Conservation (phyloP, 2,113 vertebrate genomes). For the Chlorodrepanis virens region DNA sequence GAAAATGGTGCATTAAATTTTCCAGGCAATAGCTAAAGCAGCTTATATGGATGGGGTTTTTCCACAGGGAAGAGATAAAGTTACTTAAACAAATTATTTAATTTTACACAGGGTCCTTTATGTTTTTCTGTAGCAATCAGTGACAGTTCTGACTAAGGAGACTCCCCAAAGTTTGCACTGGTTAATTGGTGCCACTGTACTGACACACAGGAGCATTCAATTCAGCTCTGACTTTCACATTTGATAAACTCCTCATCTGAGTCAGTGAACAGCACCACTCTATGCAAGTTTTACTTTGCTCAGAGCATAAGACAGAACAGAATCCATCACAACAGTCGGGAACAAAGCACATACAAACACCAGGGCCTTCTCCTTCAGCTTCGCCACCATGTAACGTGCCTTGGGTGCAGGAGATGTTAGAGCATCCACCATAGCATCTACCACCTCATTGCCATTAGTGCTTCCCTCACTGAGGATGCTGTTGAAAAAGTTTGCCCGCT, state of each 20-base stretch:
- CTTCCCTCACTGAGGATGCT: slow-evolving; percentile 59
- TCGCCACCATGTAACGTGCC: slow-evolving; percentile 68
- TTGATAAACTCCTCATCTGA: not conserved
- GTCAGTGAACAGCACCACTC: not conserved
- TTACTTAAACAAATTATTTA: not conserved
- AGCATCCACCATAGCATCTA: slow-evolving; percentile 76
- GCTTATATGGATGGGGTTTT: not conserved
- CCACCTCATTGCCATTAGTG: slow-evolving; percentile 45
- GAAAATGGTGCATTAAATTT: not conserved
- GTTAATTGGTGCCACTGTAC: not conserved
- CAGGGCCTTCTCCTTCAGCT: slow-evolving; percentile 48
- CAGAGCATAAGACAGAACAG: not conserved
- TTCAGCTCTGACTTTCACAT: not conserved
- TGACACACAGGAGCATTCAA: not conserved
- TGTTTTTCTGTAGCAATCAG: not conserved
- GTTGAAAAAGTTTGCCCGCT: slow-evolving; percentile 66
- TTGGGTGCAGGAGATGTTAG: slow-evolving; percentile 64
- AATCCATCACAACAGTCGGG: slow-evolving; percentile 51
- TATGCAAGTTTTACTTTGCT: slow-evolving; percentile 50
- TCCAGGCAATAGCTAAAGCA: not conserved
- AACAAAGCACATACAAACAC: slow-evolving; percentile 48
- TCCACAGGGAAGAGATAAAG: not conserved
- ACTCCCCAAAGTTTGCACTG: not conserved
- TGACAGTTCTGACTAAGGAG: not conserved
- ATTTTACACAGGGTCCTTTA: not conserved